Evolutionary conservation across 2,797 vertebrate species (phyloP).

Genomic region (Smutsia gigantea): DNA sequence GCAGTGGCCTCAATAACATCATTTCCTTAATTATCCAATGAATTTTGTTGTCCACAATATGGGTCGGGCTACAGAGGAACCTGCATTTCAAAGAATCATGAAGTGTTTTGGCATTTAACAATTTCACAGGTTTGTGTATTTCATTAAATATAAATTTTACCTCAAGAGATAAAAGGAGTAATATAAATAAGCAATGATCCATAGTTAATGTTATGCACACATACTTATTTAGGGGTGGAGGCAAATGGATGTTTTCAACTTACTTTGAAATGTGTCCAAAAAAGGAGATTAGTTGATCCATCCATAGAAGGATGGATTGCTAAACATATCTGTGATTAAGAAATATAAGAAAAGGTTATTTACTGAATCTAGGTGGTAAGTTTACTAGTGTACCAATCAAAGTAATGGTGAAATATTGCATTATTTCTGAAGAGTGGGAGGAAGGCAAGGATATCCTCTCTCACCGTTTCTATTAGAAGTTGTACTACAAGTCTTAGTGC

Average conservation of each 20-base stretch:
- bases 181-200: background rate
- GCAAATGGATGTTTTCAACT: background rate
- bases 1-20: background rate
- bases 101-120: background rate
- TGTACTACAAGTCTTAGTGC: background rate
- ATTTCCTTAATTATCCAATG: background rate
- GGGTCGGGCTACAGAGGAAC: background rate
- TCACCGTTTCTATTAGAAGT: background rate
- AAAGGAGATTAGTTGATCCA: background rate
- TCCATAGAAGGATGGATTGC: background rate
- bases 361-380: background rate
- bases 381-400: background rate
- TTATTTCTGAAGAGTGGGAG: background rate
- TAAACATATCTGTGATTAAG: background rate
- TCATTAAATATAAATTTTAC: constrained; percentile 15
- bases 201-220: background rate
- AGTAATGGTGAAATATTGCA: background rate
- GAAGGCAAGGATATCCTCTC: background rate
- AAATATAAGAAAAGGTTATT: background rate
- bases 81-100: background rate
- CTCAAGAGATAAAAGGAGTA: background rate
- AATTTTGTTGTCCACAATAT: background rate
- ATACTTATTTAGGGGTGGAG: background rate
- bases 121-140: background rate
- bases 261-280: background rate